Evolutionary conservation across 2,113 vertebrate species (phyloP).

Genomic region (Reinhardtius hippoglossoides): DNA sequence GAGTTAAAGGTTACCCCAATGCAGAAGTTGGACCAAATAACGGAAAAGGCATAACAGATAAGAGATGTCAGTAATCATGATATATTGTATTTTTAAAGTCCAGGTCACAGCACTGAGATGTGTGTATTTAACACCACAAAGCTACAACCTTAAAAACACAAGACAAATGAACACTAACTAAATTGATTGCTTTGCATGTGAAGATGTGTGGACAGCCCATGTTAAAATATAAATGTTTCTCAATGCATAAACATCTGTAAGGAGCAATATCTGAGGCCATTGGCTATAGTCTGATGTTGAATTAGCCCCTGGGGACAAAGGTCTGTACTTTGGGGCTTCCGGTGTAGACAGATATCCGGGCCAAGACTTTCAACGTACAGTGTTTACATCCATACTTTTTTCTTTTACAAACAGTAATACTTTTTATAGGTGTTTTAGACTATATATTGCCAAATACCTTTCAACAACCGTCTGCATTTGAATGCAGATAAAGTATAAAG

Average conservation of each 20-base stretch:
- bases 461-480: too few relatives aligned
- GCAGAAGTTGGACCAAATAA: constrained; percentile 21
- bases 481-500: too few relatives aligned
- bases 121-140: not conserved
- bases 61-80: constrained; percentile 3
- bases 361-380: too few relatives aligned
- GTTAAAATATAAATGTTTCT: not conserved
- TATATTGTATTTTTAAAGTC: not conserved
- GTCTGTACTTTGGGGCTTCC: too few relatives aligned
- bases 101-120: not conserved
- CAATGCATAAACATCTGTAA: not conserved
- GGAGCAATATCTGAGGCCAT: too few relatives aligned
- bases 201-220: not conserved
- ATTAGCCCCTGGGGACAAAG: too few relatives aligned
- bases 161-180: not conserved
- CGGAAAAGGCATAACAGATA: not conserved
- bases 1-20: constrained; percentile 33
- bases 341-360: too few relatives aligned
- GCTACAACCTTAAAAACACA: not conserved
- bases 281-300: too few relatives aligned
- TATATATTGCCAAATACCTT: too few relatives aligned
- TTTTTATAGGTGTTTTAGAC: too few relatives aligned
- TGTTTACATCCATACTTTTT: too few relatives aligned
- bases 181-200: not conserved
- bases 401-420: too few relatives aligned